A percentile compares a stretch with the other conserved stretches of the same genome.
phyloP scores from a whole-genome alignment of 2,113 vertebrate species.

The Pseudorhombus dupliciocellatus region DNA sequence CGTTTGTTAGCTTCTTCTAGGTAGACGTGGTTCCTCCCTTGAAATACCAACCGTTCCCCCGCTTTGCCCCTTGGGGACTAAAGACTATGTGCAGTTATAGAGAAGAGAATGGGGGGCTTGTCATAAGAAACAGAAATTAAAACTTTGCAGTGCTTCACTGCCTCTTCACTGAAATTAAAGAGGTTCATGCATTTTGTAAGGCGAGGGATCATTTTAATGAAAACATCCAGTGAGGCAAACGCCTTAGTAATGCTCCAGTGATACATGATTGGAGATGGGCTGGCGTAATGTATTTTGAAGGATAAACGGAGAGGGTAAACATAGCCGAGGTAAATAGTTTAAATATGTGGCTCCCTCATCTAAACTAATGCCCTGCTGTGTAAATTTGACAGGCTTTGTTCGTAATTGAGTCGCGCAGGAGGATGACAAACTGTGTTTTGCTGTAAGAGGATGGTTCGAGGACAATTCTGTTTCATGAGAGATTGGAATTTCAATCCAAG shows the following conservation, averaged over 20 bases:
- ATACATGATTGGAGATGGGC: constrained; percentile 39
- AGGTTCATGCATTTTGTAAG: constrained; percentile 63
- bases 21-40: constrained; percentile 46
- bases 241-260: constrained; percentile 52
- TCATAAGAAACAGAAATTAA: constrained; percentile 72
- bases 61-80: constrained; percentile 28
- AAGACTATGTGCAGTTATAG: constrained; percentile 24
- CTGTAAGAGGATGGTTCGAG: constrained; percentile 65
- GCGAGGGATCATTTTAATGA: constrained; percentile 59
- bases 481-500: constrained; percentile 52
- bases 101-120: neutral
- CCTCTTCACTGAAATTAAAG: constrained; percentile 70
- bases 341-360: constrained; percentile 64
- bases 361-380: constrained; percentile 65
- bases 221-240: constrained; percentile 63
- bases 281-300: constrained; percentile 49
- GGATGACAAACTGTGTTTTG: constrained; percentile 65
- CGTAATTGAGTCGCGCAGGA: constrained; percentile 68
- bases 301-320: constrained; percentile 69
- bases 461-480: constrained; percentile 62
- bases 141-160: constrained; percentile 69
- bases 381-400: constrained; percentile 70
- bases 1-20: constrained; percentile 63
- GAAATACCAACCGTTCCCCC: constrained; percentile 28
- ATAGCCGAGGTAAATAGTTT: constrained; percentile 63